Evolutionary conservation across 2,888 invertebrate genomes (phyloP).

Genomic region (Drosophila longiperda): DNA sequence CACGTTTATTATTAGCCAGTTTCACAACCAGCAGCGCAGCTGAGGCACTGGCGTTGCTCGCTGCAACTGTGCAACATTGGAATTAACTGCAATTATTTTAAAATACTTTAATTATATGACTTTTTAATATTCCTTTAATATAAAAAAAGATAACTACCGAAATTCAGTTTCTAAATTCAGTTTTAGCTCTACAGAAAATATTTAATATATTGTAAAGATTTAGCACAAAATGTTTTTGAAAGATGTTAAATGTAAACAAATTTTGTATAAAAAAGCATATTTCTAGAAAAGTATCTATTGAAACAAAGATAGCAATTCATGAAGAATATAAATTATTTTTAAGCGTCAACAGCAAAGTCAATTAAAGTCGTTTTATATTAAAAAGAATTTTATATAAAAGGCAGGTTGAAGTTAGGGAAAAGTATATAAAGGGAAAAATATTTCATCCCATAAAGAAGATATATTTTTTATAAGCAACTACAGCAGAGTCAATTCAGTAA

Average conservation of each 20-base stretch:
- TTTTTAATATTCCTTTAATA: no score
- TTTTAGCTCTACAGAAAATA: not conserved
- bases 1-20: constrained; percentile 10
- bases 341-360: no score
- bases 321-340: no score
- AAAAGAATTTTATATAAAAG: not conserved
- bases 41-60: constrained; percentile 1
- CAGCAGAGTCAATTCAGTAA: no score
- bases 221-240: not conserved
- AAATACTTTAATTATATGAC: not conserved
- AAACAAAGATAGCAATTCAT: no score
- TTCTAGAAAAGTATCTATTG: no score
- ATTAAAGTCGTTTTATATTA: not conserved
- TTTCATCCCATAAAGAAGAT: no score
- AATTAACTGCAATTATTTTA: not conserved
- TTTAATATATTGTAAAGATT: not conserved
- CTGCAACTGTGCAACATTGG: not conserved
- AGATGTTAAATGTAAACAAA: not conserved
- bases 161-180: not conserved
- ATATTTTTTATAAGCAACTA: no score
- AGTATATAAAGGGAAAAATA: no score
- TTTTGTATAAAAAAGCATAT: not conserved
- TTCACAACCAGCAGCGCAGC: constrained; percentile 10
- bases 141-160: no score
- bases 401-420: not conserved